phyloP scores from a whole-genome alignment of 2,113 vertebrate genomes.

The Podarcis cretensis region DNA sequence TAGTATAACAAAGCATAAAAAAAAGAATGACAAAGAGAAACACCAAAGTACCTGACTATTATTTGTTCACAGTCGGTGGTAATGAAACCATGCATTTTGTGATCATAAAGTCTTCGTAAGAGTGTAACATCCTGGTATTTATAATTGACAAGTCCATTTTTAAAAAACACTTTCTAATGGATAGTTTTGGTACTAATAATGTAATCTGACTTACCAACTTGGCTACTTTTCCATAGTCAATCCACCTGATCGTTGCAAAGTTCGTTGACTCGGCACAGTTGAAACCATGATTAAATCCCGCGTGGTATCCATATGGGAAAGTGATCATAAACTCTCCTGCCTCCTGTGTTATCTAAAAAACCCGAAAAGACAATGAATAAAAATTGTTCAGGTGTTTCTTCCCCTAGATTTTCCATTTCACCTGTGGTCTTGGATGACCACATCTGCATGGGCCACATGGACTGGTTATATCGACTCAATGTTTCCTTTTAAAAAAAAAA shows the following conservation, averaged over 20 bases:
- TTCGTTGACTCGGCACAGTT: constrained; percentile 99
- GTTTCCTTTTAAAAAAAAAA: background rate
- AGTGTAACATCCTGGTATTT: background rate
- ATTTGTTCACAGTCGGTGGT: no score
- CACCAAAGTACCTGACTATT: background rate
- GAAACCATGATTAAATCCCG: constrained; percentile 98
- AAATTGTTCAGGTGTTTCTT: background rate
- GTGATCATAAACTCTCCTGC: constrained; percentile 98
- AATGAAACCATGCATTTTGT: no score
- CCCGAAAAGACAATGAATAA: background rate
- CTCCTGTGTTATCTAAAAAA: constrained; percentile 94
- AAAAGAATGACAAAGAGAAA: background rate
- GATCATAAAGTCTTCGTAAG: no score
- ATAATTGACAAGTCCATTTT: background rate
- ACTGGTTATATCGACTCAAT: no score
- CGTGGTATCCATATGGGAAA: constrained; percentile 97
- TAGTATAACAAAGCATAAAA: background rate
- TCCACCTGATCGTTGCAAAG: constrained; percentile 96
- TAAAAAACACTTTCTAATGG: background rate
- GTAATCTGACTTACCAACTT: constrained; percentile 79
- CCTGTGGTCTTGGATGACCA: background rate
- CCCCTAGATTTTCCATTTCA: background rate
- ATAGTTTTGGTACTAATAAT: constrained; percentile 28
- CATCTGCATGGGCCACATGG: background rate
- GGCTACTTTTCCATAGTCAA: constrained; percentile 97